Percentiles rank a stretch among this genome's conserved stretches.
These are phyloP conservation scores for Calyptomena viridis DNA, from an alignment of 2,113 vertebrate genomes.

Conservation along the genomic window DNA sequence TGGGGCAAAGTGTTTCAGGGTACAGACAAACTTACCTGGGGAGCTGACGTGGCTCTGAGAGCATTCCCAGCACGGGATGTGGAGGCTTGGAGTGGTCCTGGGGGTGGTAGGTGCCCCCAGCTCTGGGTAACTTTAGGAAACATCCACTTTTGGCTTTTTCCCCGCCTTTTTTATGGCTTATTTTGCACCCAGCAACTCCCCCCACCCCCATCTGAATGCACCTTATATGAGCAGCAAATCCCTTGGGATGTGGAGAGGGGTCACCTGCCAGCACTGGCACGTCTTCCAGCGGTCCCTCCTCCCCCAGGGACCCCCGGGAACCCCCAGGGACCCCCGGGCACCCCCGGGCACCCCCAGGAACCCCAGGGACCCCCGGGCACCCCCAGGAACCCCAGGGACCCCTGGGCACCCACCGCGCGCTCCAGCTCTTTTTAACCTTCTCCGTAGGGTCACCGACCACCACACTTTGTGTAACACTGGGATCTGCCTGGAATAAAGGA, in stretches of 20 bases:
- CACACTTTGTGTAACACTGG: slow-evolving; percentile 35
- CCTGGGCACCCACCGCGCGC: not conserved
- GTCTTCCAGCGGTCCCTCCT: not conserved
- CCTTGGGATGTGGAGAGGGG: accelerated
- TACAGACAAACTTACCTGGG: accelerated
- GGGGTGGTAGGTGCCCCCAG: not conserved
- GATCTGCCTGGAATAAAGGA: slow-evolving; percentile 67
- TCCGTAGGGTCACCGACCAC: not conserved
- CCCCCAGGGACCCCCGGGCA: not conserved
- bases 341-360: not conserved
- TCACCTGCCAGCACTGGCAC: not conserved
- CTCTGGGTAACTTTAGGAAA: not conserved
- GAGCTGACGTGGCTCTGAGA: not conserved
- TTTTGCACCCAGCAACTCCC: not conserved
- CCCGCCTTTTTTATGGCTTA: accelerated
- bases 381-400: not conserved
- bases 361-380: not conserved
- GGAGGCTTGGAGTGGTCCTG: not conserved
- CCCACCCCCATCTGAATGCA: not conserved
- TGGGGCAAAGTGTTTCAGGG: not conserved
- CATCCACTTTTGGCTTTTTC: accelerated
- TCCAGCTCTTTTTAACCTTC: slow-evolving; percentile 57
- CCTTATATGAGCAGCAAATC: not conserved
- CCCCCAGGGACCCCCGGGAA: not conserved
- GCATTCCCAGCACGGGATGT: accelerated